A percentile compares a stretch with the other conserved stretches of the same genome.
Conservation (phyloP, 2,888 invertebrate genomes). For the Polymixis flavicincta region DNA sequence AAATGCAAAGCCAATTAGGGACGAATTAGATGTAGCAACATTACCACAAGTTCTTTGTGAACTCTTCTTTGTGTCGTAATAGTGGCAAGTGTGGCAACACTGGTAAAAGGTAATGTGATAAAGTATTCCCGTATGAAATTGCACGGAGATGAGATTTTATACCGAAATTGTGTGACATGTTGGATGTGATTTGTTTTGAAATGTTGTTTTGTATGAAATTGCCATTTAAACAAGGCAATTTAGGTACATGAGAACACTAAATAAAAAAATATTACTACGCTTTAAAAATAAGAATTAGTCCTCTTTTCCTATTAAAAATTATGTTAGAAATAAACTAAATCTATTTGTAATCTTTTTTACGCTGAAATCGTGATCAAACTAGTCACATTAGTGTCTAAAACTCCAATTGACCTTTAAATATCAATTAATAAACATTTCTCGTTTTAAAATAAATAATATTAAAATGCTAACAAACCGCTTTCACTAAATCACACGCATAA, state of each 20-base stretch:
- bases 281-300: not conserved
- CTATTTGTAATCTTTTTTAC: not conserved
- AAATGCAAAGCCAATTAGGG: constrained; percentile 57
- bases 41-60: constrained; percentile 55
- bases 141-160: constrained; percentile 36
- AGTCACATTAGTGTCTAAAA: not conserved
- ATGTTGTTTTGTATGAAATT: not conserved
- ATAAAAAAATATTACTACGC: not conserved
- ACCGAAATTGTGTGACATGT: constrained; percentile 23
- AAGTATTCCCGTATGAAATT: constrained; percentile 53
- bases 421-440: not conserved
- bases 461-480: constrained; percentile 17
- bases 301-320: not conserved
- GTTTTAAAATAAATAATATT: not conserved
- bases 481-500: constrained; percentile 34
- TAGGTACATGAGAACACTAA: not conserved
- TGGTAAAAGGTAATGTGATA: constrained; percentile 39
- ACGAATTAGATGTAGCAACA: constrained; percentile 57
- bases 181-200: constrained; percentile 26
- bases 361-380: not conserved
- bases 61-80: constrained; percentile 51
- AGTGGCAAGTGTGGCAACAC: constrained; percentile 44
- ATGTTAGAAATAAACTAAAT: not conserved
- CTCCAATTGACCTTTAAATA: not conserved
- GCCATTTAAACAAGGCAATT: no score